Evolutionary conservation across 2,797 vertebrate genomes (phyloP).

Genomic region (Neoniphon sammara): DNA sequence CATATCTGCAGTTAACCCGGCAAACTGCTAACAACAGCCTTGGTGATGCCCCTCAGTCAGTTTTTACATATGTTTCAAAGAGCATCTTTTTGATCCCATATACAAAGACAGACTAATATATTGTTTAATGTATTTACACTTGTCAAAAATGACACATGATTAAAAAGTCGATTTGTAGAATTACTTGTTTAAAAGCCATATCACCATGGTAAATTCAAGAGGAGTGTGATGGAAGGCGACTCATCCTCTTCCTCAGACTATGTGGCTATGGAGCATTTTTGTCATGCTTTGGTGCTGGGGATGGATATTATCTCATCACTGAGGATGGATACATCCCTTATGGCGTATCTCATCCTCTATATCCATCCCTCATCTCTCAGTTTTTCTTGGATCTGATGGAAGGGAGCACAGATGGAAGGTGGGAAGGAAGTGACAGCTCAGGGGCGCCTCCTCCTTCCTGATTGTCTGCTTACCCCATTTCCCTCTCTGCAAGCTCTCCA

Average conservation of each 20-base stretch:
- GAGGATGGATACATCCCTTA: constrained; percentile 59
- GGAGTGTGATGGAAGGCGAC: neutral
- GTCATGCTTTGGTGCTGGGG: constrained; percentile 46
- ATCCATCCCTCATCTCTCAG: constrained; percentile 61
- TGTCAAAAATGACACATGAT: neutral
- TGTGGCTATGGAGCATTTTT: constrained; percentile 29
- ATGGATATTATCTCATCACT: constrained; percentile 58
- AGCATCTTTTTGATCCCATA: too few species aligned
- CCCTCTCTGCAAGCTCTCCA: too few species aligned
- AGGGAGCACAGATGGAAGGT: constrained; percentile 64
- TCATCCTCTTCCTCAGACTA: constrained; percentile 3
- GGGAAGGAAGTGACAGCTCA: constrained; percentile 34
- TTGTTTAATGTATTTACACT: neutral
- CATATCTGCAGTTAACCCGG: constrained; percentile 49
- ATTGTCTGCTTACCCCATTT: constrained; percentile 7
- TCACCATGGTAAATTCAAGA: neutral
- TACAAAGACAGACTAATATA: too few species aligned
- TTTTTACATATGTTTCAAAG: neutral
- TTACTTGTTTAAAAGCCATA: neutral
- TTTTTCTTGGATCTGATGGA: constrained; percentile 63
- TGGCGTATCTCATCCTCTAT: constrained; percentile 55
- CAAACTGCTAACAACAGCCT: constrained; percentile 21
- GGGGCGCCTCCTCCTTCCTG: constrained; percentile 34
- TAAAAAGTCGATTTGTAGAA: neutral
- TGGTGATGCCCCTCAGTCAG: neutral